Evolutionary conservation across 2,797 vertebrate species (phyloP).

Genomic region (Sebastes kiyomatsui): DNA sequence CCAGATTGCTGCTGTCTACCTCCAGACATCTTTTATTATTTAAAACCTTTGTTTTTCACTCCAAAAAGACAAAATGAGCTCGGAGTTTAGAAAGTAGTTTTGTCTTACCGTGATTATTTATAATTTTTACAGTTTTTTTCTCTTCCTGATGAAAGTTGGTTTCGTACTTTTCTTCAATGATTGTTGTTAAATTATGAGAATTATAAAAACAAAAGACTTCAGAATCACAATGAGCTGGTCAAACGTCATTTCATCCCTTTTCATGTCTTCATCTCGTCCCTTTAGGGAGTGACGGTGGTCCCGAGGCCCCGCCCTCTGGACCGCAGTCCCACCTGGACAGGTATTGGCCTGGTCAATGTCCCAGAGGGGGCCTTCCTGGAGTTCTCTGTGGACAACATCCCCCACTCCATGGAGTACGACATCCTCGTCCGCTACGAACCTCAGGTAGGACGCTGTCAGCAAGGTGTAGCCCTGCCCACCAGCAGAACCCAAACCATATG

Average conservation of each 20-base stretch:
- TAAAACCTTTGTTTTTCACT: too few relatives aligned
- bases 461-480: not conserved
- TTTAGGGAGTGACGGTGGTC: slow-evolving; percentile 88
- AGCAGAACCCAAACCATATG: not conserved
- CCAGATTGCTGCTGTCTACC: too few relatives aligned
- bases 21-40: too few relatives aligned
- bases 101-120: too few relatives aligned
- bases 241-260: not conserved
- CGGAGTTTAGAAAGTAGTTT: too few relatives aligned
- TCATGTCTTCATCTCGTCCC: not conserved
- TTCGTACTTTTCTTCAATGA: not conserved
- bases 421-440: slow-evolving; percentile 96
- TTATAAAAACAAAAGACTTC: not conserved
- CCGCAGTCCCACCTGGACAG: slow-evolving; percentile 94
- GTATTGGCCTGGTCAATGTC: slow-evolving; percentile 91
- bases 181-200: not conserved
- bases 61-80: too few relatives aligned
- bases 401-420: slow-evolving; percentile 96
- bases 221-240: not conserved
- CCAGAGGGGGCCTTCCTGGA: slow-evolving; percentile 94
- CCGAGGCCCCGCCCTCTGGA: slow-evolving; percentile 88
- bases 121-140: too few relatives aligned
- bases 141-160: not conserved
- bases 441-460: slow-evolving; percentile 82
- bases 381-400: slow-evolving; percentile 93